Evolutionary conservation across 2,888 invertebrate genomes (phyloP), one percentile per base, ranked within the genome.

Genomic region (Alitta virens): DNA sequence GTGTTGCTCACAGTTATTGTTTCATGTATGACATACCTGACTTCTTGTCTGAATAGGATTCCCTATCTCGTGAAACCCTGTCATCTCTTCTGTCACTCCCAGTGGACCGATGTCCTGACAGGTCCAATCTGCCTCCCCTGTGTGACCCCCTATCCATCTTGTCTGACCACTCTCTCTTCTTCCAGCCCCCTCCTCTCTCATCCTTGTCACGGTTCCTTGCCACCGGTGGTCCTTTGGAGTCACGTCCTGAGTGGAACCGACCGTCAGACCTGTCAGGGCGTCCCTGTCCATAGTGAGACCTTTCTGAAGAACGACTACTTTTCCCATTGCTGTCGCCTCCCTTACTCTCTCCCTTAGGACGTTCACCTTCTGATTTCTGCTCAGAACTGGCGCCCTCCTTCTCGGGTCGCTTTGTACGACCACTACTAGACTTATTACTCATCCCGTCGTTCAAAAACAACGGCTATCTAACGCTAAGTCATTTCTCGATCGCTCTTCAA

Each of bases 361-460:
- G 52, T 25, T 46, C 52, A n/a, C 53, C 60, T 9, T 60, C 60
- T 24, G 26, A 16, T 26, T 60, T 60, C 14, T 52, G 42, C n/a
- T 60, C 60, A 43, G 24, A 40, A 42, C 21, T 53, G 18, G 38
- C 25, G 16, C 14, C 23, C 42, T 54, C 60, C 26, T 60, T 60
- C n/a, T 60, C 60, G 3, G 60, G 24, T 21, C 60, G 60, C 27
- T 60, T 60, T 40, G 26, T 27, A 18, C 60, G 50, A 26, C 60
- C 46, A 14, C 52, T 9, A 26, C 53, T 18, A 25, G 26, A 40
- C 25, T 54, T 53, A 52, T 53, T 51, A 52, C 60, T 60, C 60
- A 60, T 60, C n/a, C 49, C 60, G 33, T 33, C 33, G 33, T 33
- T 33, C 33, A 33, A 33, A 33, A 33, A 33, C 33, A 33, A 33